Conservation (phyloP, 2,888 invertebrate species). For the Tachina fera region DNA sequence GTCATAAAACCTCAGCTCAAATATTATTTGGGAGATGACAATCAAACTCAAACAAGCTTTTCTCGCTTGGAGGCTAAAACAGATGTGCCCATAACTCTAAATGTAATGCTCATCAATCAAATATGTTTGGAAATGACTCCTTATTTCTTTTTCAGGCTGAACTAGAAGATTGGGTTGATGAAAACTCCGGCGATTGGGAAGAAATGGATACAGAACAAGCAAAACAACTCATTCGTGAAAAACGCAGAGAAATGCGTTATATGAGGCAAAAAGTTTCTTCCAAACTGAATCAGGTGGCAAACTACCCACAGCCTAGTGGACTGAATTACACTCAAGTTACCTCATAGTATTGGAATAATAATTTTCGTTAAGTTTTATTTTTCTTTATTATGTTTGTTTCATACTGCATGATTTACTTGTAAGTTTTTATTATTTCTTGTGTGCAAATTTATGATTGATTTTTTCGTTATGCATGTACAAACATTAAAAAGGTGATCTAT, state of each 20-base stretch:
- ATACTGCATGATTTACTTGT: background rate
- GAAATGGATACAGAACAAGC: conserved; percentile 82
- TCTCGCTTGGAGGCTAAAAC: conserved; percentile 83
- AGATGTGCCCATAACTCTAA: conserved; percentile 83
- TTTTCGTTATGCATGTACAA: conserved; percentile 8
- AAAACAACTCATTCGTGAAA: conserved; percentile 82
- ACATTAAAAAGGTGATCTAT: conserved; percentile 38
- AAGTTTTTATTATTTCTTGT: background rate
- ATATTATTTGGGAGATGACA: conserved; percentile 83
- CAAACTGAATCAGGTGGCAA: conserved; percentile 53
- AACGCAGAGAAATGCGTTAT: conserved; percentile 81
- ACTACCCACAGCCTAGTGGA: conserved; percentile 47
- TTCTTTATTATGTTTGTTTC: conserved; percentile 14
- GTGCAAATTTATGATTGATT: conserved; percentile 31
- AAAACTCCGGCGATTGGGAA: conserved; percentile 84
- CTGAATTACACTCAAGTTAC: conserved; percentile 48
- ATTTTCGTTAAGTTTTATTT: conserved; percentile 52
- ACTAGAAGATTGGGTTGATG: conserved; percentile 85
- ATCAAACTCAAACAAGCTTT: conserved; percentile 78
- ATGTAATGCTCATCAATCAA: conserved; percentile 73
- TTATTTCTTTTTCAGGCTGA: conserved; percentile 81
- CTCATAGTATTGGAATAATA: conserved; percentile 59
- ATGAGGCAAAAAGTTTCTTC: conserved; percentile 77
- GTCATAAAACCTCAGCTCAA: conserved; percentile 86
- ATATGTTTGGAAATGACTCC: background rate